Evolutionary conservation across 2,113 vertebrate genomes (phyloP).

Genomic region (Trinectes maculatus): DNA sequence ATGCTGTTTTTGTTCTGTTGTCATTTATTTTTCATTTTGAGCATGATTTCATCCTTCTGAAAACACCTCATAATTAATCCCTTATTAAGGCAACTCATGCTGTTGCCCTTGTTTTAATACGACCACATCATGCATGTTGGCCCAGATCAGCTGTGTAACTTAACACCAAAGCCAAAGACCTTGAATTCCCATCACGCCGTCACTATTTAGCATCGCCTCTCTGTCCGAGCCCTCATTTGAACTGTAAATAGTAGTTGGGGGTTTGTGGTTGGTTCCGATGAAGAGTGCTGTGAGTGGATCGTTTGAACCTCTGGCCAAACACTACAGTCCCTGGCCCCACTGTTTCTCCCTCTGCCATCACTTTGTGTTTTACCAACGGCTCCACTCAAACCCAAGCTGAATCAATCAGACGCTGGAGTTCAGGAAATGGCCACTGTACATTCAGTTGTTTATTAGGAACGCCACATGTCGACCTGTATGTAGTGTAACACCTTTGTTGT

Average conservation of each 20-base stretch:
- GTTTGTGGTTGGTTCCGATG: slow-evolving; percentile 72
- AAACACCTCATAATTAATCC: slow-evolving; percentile 50
- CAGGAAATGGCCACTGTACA: slow-evolving; percentile 26
- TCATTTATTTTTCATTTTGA: slow-evolving; percentile 27
- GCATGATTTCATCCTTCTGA: slow-evolving; percentile 50
- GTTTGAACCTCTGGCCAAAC: slow-evolving; percentile 69
- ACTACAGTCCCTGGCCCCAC: slow-evolving; percentile 56
- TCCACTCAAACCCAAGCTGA: slow-evolving; percentile 60
- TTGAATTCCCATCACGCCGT: slow-evolving; percentile 61
- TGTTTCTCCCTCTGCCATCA: slow-evolving; percentile 46
- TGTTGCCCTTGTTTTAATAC: slow-evolving; percentile 46
- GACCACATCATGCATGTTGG: slow-evolving; percentile 60
- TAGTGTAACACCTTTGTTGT: no score
- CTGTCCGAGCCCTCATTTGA: slow-evolving; percentile 46
- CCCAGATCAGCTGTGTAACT: slow-evolving; percentile 54
- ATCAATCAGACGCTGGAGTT: slow-evolving; percentile 46
- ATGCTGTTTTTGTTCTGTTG: no score
- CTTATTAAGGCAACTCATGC: slow-evolving; percentile 33
- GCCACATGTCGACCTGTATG: neutral
- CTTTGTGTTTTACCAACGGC: slow-evolving; percentile 68
- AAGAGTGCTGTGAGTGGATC: slow-evolving; percentile 42
- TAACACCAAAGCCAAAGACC: slow-evolving; percentile 56
- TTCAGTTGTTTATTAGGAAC: neutral
- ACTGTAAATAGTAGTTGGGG: slow-evolving; percentile 51
- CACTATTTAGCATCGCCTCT: slow-evolving; percentile 38